These are phyloP conservation scores for Yoshiicerus persimilis DNA, from an alignment of 1,140 invertebrate genomes.

Conservation along the genomic window DNA sequence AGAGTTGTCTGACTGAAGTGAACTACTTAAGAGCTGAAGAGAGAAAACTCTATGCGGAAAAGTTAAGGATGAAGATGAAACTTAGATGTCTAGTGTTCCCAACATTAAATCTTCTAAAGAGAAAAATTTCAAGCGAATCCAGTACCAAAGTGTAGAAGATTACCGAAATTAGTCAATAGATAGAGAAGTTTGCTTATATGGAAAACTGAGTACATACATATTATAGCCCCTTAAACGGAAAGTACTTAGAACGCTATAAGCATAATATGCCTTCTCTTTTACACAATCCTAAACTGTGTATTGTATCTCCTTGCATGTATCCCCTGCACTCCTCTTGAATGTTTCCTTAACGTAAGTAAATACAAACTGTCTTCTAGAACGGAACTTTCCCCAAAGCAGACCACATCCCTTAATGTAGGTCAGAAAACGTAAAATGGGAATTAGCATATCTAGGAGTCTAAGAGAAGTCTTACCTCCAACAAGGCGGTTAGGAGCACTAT, in stretches of 20 bases:
- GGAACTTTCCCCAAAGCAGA: too few species aligned
- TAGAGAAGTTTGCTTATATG: too few species aligned
- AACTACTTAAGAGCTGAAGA: background rate
- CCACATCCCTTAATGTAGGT: too few species aligned
- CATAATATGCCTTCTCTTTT: too few species aligned
- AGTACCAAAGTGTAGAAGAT: background rate
- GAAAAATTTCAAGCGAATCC: background rate
- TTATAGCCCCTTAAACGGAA: too few species aligned
- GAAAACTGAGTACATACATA: too few species aligned
- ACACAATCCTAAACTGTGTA: too few species aligned
- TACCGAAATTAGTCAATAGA: background rate
- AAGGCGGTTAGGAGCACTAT: constrained; percentile 52
- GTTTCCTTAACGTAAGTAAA: too few species aligned
- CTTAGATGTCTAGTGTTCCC: background rate
- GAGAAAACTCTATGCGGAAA: background rate
- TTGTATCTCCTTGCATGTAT: background rate
- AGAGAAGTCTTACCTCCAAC: constrained; percentile 49
- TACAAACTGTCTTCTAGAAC: too few species aligned
- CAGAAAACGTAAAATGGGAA: too few species aligned
- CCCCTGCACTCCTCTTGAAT: too few species aligned
- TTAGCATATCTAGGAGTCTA: background rate
- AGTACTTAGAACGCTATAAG: too few species aligned
- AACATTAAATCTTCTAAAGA: background rate
- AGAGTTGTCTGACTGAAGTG: background rate
- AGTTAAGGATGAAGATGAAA: background rate